Evolutionary conservation across 2,113 vertebrate species (phyloP), one percentile per base, ranked within the genome.

Genomic region (Salvelinus fontinalis): DNA sequence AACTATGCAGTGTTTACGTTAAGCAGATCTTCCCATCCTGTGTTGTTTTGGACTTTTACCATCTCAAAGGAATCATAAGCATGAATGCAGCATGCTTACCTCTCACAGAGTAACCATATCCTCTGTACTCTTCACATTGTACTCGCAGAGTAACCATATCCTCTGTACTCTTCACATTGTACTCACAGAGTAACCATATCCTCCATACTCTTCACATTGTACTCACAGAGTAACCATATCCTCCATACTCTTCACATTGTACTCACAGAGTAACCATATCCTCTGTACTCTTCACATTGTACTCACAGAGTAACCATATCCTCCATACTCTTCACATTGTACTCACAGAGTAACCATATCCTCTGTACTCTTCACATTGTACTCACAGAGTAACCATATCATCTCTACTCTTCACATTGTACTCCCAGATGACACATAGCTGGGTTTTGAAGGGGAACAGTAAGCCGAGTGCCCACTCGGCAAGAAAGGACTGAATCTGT

Each of bases 91-190:
- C 70, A 82, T 84, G 51, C 4, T 18, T 54, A 13, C 51, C 51
- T 44, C 39, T 54, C 51, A 54, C 51, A 78, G 83, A 86, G 91
- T 89, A 92, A 92, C 84, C 83, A 83, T 67, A 92, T 85, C 89
- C 79, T 57, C 79, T 75, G 78, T 80, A 83, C 22, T 88, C 85
- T 87, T 79, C 80, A 73, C 88, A 79, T 86, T 87, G 89, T 83
- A 83, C 89, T n/a, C n/a, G 81, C 87, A 89, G 89, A 85, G 91
- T 89, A 92, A 92, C 84, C 83, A 83, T 67, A 92, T 85, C 89
- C 79, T 57, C 79, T 75, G 78, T 80, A 83, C 22, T 88, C 85
- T 87, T 79, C 80, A 73, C 88, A 79, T 86, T 87, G 89, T 83
- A 24, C 39, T 54, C 51, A 54, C 51, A 78, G 83, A 86, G 91